Conservation (phyloP, 2,113 vertebrate species). For the Riparia riparia region DNA sequence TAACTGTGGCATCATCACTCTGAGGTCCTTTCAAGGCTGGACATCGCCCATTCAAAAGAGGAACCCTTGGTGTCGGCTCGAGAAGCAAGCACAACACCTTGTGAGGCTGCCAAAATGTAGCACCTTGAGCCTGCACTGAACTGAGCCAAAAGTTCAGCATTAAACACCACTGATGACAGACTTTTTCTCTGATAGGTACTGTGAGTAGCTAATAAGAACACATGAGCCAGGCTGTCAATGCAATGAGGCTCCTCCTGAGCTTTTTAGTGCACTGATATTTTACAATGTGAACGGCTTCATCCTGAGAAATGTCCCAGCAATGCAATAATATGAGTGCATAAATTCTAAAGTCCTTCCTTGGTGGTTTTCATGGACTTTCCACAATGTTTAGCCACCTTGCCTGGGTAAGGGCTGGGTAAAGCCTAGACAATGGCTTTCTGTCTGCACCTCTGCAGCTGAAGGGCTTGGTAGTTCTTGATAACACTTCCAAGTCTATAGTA, state of each 20-base stretch:
- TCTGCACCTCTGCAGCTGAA: not conserved
- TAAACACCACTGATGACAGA: not conserved
- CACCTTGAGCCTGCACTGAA: not conserved
- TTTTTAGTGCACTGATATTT: slow-evolving; percentile 8
- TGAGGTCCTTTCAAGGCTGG: not conserved
- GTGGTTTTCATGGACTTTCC: not conserved
- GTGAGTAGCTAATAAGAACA: slow-evolving; percentile 1
- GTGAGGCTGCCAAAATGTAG: not conserved
- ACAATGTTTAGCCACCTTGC: not conserved
- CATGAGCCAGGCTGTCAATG: not conserved
- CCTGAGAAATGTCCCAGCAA: not conserved
- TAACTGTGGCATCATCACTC: not conserved
- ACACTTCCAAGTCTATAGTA: not conserved
- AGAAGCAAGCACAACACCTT: not conserved
- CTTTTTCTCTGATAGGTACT: not conserved
- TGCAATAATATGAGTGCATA: not conserved
- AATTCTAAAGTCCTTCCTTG: not conserved
- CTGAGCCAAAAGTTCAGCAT: not conserved
- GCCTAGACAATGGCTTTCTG: not conserved
- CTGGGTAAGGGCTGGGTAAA: not conserved
- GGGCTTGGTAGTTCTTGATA: not conserved
- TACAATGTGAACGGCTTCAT: not conserved
- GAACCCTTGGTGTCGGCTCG: fast-evolving
- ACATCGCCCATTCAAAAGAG: not conserved
- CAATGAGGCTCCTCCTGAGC: not conserved